Conservation (phyloP, 2,888 invertebrate genomes). For the Aporophyla nigra region DNA sequence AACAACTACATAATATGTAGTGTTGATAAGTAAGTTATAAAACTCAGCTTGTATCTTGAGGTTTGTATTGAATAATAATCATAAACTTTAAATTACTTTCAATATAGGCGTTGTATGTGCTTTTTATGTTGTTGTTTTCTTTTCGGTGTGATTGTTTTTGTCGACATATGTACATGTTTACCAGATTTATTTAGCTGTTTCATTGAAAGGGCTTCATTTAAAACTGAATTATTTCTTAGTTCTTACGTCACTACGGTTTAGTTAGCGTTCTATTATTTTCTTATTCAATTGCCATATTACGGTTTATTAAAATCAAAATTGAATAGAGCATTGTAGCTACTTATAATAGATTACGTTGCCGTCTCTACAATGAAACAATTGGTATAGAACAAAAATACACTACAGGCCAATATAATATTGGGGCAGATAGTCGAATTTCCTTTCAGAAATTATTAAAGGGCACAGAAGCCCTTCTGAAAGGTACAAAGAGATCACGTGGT, state of each 20-base stretch:
- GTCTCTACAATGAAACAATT: conserved; percentile 38
- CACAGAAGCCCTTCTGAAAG: conserved; percentile 32
- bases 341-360: conserved; percentile 52
- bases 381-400: conserved; percentile 33
- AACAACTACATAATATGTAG: neutral
- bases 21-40: neutral
- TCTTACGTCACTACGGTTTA: conserved; percentile 37
- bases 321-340: conserved; percentile 41
- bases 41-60: neutral
- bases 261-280: conserved; percentile 33
- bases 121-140: neutral
- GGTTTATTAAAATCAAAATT: conserved; percentile 39
- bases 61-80: neutral
- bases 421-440: conserved; percentile 55
- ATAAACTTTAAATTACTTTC: neutral
- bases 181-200: neutral
- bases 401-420: conserved; percentile 18
- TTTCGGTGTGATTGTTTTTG: neutral
- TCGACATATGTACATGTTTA: neutral
- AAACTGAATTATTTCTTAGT: conserved; percentile 1
- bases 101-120: too few relatives aligned
- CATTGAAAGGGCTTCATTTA: neutral
- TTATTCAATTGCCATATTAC: conserved; percentile 38
- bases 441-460: conserved; percentile 42
- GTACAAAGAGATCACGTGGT: conserved; percentile 51